Percentiles rank a stretch among this genome's conserved stretches.
Conservation (phyloP, 1,140 invertebrate genomes). For the Sinella curviseta region DNA sequence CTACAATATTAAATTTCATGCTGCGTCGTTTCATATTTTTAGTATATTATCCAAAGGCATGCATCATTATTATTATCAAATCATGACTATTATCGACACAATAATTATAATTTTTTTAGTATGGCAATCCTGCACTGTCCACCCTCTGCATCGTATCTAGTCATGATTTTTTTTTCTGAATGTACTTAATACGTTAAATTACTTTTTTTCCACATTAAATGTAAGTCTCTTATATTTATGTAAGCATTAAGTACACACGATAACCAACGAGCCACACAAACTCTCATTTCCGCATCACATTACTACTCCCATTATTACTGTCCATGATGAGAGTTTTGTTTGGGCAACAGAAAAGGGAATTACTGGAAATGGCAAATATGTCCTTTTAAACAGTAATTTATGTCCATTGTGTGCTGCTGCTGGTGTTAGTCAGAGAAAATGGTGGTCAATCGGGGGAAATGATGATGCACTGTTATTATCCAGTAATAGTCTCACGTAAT, state of each 20-base stretch:
- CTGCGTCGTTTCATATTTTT: background rate
- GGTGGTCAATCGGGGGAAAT: background rate
- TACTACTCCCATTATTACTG: background rate
- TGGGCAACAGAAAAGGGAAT: background rate
- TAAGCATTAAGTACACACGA: background rate
- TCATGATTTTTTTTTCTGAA: too few relatives aligned
- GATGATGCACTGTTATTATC: background rate
- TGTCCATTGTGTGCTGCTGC: too few relatives aligned
- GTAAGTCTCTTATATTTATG: too few relatives aligned
- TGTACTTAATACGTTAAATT: too few relatives aligned
- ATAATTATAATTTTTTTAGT: too few relatives aligned
- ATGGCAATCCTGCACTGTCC: too few relatives aligned
- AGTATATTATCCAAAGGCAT: too few relatives aligned
- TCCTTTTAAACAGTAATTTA: conserved; percentile 12
- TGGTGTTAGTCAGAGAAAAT: background rate
- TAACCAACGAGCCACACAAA: background rate
- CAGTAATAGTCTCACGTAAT: conserved; percentile 13
- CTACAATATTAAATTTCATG: background rate
- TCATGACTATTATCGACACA: conserved; percentile 4
- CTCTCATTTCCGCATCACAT: conserved; percentile 6
- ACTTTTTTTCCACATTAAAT: too few relatives aligned
- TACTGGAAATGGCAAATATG: conserved; percentile 10
- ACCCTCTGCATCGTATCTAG: too few relatives aligned
- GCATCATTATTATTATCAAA: conserved; percentile 11
- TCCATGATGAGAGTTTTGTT: background rate